phyloP scores from a whole-genome alignment of 2,888 invertebrate species.

The Crematogaster levior region DNA sequence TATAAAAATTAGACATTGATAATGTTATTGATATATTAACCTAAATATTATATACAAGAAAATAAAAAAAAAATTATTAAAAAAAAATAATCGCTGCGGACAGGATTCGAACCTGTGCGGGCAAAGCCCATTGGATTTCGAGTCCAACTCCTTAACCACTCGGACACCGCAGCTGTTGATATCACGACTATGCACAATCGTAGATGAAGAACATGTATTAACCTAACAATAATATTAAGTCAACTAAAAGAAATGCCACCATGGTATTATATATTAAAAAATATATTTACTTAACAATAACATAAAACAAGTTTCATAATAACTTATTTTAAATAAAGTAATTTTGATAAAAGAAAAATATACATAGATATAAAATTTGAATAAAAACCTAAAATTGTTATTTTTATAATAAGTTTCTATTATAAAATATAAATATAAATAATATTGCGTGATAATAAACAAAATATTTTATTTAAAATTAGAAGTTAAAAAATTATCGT shows the following conservation, averaged over 20 bases:
- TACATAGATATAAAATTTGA: not conserved
- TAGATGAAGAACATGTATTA: not conserved
- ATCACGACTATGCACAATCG: not conserved
- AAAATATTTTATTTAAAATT: not conserved
- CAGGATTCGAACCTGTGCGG: slow-evolving; percentile 90
- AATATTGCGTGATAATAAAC: not conserved
- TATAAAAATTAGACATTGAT: not conserved
- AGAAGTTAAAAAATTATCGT: not conserved
- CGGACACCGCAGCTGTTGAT: slow-evolving; percentile 86
- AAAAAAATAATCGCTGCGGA: slow-evolving; percentile 85
- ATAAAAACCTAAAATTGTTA: not conserved
- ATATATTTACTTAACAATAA: not conserved
- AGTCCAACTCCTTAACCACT: slow-evolving; percentile 89
- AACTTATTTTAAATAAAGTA: not conserved
- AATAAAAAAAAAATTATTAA: not conserved
- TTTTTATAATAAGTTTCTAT: not conserved
- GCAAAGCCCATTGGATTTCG: slow-evolving; percentile 89
- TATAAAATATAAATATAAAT: not conserved
- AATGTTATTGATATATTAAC: not conserved
- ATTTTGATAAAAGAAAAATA: not conserved
- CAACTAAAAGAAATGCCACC: not conserved
- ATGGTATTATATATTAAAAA: not conserved
- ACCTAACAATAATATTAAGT: not conserved
- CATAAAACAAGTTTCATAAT: not conserved
- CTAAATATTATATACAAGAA: not conserved